Percentiles rank a stretch among this genome's conserved stretches.
These are phyloP conservation scores for Volucella bombylans DNA, from an alignment of 2,888 invertebrate genomes.

Conservation along the genomic window DNA sequence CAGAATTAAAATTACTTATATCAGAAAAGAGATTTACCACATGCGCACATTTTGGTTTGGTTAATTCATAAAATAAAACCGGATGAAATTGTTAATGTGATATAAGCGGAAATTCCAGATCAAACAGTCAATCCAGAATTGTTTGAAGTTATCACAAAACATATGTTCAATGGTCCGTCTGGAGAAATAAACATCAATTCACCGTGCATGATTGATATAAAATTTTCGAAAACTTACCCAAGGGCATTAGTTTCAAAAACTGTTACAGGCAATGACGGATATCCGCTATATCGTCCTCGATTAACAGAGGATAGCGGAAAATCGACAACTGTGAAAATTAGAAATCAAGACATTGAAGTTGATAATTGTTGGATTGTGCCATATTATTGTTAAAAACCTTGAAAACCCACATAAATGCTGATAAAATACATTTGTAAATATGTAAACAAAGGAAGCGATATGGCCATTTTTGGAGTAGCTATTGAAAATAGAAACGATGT, in stretches of 20 bases:
- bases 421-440: slow-evolving; percentile 73
- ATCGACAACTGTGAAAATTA: slow-evolving; percentile 7
- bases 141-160: too few relatives aligned
- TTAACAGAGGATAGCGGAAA: slow-evolving; percentile 29
- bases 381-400: slow-evolving; percentile 76
- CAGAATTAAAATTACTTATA: too few relatives aligned
- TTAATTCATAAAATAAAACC: slow-evolving; percentile 76
- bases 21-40: slow-evolving; percentile 79
- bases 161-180: slow-evolving; percentile 59
- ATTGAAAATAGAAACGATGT: too few relatives aligned
- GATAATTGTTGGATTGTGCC: slow-evolving; percentile 69
- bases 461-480: background rate
- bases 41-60: slow-evolving; percentile 78
- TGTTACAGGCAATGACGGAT: slow-evolving; percentile 74
- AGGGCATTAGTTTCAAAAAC: slow-evolving; percentile 31
- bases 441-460: slow-evolving; percentile 34
- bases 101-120: slow-evolving; percentile 67
- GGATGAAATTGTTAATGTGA: slow-evolving; percentile 77
- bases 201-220: slow-evolving; percentile 67
- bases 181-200: slow-evolving; percentile 62
- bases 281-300: background rate
- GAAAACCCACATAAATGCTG: slow-evolving; percentile 80
- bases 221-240: slow-evolving; percentile 72
- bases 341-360: slow-evolving; percentile 50
- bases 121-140: slow-evolving; percentile 57